Base-by-base conservation (phyloP, 2,797 vertebrate genomes). In the Toxotes lorentzi region DNA sequence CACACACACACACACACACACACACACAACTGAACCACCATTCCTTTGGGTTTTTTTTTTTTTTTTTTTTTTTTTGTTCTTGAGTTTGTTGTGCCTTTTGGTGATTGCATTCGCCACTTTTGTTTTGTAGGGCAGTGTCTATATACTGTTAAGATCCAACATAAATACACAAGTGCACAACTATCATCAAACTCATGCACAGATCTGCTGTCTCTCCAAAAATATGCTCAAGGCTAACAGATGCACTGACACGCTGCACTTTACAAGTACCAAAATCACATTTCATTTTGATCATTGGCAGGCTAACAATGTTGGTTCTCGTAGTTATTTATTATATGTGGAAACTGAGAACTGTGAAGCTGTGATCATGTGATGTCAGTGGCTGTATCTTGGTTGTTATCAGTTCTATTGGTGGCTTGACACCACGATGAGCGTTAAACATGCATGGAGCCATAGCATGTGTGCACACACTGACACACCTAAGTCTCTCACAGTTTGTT, bases 401-500 rank as follows among this genome's bases (percentile, higher is more conserved):
- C 53, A 50, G 57, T 5, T 19, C 61, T 76, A 66, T 53, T 71
- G 60, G 45, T 7, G 2, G 43, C 66, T 70, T 81, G 77, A 82
- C 76, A 69, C 19, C 4, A 51, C 76, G 73, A 81, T 80, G 71
- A 72, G 72, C 35, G 41, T 88, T 81, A 79, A 86, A 79, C 79
- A 84, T 54, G 73, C 73, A 73, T 83, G 73, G 35, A 77, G 78
- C 68, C 71, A 67, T 69, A 64, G 56, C 70, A 78, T 82, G 73
- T 62, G 58, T 12, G 0, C 40, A 59, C 73, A 68, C 74, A 69
- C 62, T 76, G 62, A 70, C 72, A 67, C 73, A 81, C 72, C 54
- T 73, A 70, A 74, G 78, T 78, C 73, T 75, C 43, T 73, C 81
- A 67, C 82, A 87, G 81, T 75, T 30, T 88, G 86, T 80, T 88